Percentiles rank a stretch among this genome's conserved stretches.
phyloP scores from a whole-genome alignment of 2,888 invertebrate genomes.

The Andrena camellia region DNA sequence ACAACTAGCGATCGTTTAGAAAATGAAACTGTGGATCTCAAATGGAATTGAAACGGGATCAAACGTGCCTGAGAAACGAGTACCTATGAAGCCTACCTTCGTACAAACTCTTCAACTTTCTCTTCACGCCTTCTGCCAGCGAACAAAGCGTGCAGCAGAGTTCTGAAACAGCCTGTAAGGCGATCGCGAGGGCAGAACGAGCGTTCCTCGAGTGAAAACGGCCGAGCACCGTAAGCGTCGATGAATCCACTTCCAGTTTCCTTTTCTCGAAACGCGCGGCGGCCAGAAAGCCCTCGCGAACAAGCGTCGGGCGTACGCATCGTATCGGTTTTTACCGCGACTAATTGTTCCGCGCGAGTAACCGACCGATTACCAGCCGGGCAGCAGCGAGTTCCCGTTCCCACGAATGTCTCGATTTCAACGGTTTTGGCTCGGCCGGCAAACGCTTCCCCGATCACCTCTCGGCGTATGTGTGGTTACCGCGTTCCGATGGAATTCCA shows the following conservation, averaged over 20 bases:
- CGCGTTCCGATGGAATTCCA: background rate
- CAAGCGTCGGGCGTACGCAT: background rate
- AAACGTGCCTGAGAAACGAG: too few species aligned
- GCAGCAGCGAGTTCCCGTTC: background rate
- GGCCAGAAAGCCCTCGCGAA: background rate
- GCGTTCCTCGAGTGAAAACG: constrained; percentile 9
- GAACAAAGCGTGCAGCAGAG: too few species aligned
- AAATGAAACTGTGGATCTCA: too few species aligned
- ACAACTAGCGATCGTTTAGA: too few species aligned
- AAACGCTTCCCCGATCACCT: background rate
- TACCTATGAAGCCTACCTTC: too few species aligned
- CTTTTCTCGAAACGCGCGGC: background rate
- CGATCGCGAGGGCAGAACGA: constrained; percentile 5
- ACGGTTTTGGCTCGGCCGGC: background rate
- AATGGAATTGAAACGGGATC: too few species aligned
- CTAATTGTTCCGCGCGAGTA: background rate
- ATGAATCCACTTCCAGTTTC: constrained; percentile 22
- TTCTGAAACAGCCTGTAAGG: background rate
- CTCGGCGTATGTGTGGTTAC: background rate
- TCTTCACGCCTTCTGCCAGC: too few species aligned
- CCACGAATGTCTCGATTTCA: background rate
- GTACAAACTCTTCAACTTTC: too few species aligned
- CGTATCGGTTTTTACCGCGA: background rate
- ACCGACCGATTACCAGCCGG: background rate
- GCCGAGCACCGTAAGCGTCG: background rate